Evolutionary conservation across 2,797 vertebrate species (phyloP), one percentile per base, ranked within the genome.

Genomic region (Philypnodon macrostomus): DNA sequence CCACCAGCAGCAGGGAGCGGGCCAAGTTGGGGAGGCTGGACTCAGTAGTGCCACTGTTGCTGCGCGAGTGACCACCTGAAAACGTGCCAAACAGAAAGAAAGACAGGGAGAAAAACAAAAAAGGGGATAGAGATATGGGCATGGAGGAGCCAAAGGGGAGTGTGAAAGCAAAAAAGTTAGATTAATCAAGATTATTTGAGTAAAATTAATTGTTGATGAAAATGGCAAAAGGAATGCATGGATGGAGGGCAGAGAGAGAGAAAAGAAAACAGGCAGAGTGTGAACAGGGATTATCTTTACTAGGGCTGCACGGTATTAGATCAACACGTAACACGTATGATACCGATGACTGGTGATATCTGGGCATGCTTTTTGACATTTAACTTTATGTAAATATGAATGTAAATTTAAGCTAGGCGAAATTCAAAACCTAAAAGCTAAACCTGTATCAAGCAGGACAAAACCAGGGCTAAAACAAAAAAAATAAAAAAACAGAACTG

Each of bases 21-120:
- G 95, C 93, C 95, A 98, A 91, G 93, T 92, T 96, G 91, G 96
- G 94, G 91, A 98, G 93, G 93, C 93, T 96, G 93, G 95, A 92
- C 89, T 98, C 97, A 94, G 96, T 95, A 90, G 94, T 97, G 92
- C 95, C 94, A 93, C 93, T 97, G 96, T 92, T 98, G 95, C 93
- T 97, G 93, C 92, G 95, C 90, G 95, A 94, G 91, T 97, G 94
- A 92, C 95, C 95, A 98, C 94, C 96, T 98, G 91, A 80, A n/a
- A 90, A 89, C 53, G 92, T 97, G 91, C 89, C 91, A 89, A 92
- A 97, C 87, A 95, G 87, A 95, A 77, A 86, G 76, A 87, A n/a
- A n/a, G n/a, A n/a, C n/a, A 95, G 76, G 85, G 75, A 52, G 62
- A 75, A 58, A 71, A 51, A 82, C 88, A 93, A 84, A 93, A 86